A percentile compares a stretch with the other conserved stretches of the same genome.
Conservation (phyloP, 2,888 invertebrate species). For the Tetragonisca angustula region DNA sequence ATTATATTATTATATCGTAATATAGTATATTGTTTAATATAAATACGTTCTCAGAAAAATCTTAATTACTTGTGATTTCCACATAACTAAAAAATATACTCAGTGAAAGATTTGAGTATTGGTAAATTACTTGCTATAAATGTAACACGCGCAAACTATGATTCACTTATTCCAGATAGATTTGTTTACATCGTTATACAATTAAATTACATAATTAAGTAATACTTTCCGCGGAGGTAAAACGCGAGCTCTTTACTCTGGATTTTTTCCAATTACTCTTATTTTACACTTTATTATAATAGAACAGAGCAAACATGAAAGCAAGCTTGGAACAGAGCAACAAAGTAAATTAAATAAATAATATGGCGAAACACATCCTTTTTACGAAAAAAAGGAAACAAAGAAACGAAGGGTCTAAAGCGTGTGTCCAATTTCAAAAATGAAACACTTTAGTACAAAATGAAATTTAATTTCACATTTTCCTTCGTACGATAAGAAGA, state of each 20-base stretch:
- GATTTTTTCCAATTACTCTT: background rate
- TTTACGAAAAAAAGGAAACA: background rate
- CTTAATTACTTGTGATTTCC: background rate
- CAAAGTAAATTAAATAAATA: background rate
- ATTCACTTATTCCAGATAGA: background rate
- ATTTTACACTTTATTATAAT: background rate
- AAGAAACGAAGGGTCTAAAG: background rate
- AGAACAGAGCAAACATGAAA: background rate
- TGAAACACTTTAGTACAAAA: fast-evolving
- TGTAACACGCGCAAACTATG: background rate
- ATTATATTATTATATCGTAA: no score
- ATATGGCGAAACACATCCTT: background rate
- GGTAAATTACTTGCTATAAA: background rate
- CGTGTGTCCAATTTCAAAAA: background rate
- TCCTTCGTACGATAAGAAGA: background rate
- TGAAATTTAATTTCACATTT: background rate
- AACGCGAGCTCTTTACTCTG: background rate
- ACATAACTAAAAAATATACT: background rate
- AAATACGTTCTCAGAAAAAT: background rate
- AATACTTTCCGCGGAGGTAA: background rate
- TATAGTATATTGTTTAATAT: background rate
- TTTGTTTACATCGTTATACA: no score
- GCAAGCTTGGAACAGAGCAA: background rate
- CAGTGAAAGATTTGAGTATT: background rate
- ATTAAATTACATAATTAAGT: no score